Evolutionary conservation across 2,888 invertebrate species (phyloP).

Genomic region (Blera fallax): DNA sequence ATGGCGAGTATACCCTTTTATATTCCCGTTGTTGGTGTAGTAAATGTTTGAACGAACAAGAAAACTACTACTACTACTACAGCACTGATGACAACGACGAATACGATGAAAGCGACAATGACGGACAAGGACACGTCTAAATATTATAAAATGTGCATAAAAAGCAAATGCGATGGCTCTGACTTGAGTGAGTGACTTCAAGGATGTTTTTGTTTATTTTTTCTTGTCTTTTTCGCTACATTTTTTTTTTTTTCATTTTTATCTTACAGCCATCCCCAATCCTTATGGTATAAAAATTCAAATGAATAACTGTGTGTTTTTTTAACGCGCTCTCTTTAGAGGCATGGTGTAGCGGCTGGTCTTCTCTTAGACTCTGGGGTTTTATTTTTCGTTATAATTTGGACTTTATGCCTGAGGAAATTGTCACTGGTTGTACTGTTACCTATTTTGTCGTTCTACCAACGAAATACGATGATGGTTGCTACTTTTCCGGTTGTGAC

Average conservation of each 20-base stretch:
- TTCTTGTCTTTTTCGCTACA: neutral
- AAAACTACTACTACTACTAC: slow-evolving; percentile 6
- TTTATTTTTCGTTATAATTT: slow-evolving; percentile 40
- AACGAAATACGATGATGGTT: slow-evolving; percentile 50
- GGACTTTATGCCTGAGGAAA: slow-evolving; percentile 54
- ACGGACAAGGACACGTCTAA: slow-evolving; percentile 71
- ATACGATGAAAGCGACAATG: slow-evolving; percentile 37
- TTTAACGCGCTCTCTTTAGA: slow-evolving; percentile 1
- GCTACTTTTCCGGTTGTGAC: slow-evolving; percentile 30
- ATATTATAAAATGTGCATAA: slow-evolving; percentile 70
- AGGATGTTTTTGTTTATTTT: slow-evolving; percentile 57
- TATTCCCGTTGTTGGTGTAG: slow-evolving; percentile 21
- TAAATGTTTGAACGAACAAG: slow-evolving; percentile 21
- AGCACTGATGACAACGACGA: slow-evolving; percentile 46
- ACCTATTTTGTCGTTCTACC: slow-evolving; percentile 16
- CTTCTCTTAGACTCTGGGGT: neutral
- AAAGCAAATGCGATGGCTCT: slow-evolving; percentile 59
- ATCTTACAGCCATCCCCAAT: slow-evolving; percentile 13
- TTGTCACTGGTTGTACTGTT: slow-evolving; percentile 40
- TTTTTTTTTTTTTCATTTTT: slow-evolving; percentile 22
- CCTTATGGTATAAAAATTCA: slow-evolving; percentile 47
- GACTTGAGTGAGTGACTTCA: slow-evolving; percentile 70
- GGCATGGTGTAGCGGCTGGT: neutral
- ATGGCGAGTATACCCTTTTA: neutral
- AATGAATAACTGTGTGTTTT: slow-evolving; percentile 60